Evolutionary conservation across 2,888 invertebrate species (phyloP), one percentile per base, ranked within the genome.

Genomic region (Tiliacea citrago): DNA sequence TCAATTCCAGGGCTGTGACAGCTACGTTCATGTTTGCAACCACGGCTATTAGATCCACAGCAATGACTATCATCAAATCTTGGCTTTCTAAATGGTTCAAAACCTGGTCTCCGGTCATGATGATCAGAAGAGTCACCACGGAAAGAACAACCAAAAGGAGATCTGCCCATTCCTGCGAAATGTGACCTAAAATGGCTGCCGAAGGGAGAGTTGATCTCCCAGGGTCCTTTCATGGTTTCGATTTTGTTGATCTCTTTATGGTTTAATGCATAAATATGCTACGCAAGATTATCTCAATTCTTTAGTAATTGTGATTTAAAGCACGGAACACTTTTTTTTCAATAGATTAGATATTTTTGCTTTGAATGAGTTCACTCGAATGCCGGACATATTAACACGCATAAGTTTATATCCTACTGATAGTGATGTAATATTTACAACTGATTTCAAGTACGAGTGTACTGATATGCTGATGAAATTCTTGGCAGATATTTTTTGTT

Each of bases 111-210:
- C 3, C 21, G 29, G 4, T 1, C 2, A 4, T 71, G 7, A 16
- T 61, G 39, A 79, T 68, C 45, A 29, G 60, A n/a, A 39, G 24
- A 13, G 0, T 79, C 61, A 12, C 53, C 47, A 47, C 53, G 47
- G 61, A 71, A 62, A 1, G 61, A 61, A 55, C 79, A 55, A 4
- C 29, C 42, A 24, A 42, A 55, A 8, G 78, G 13, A 7, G 79
- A n/a, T 70, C 71, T 70, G 29, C 60, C 42, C 79, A 77, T 79
- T 35, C 80, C 77, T 18, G 80, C 63, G 21, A 79, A 77, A 7
- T 72, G 63, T 5, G 71, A 61, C 6, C 24, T 73, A 65, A 65
- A 60, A 73, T 57, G 29, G 7, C 51, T 21, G 8, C 53, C 47
- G 12, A 80, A 73, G 5, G 29, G 63, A 8, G 35, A 13, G n/a